These are phyloP conservation scores for Pristionchus arcanus DNA, from an alignment of 2,888 invertebrate species.

Conservation along the genomic window DNA sequence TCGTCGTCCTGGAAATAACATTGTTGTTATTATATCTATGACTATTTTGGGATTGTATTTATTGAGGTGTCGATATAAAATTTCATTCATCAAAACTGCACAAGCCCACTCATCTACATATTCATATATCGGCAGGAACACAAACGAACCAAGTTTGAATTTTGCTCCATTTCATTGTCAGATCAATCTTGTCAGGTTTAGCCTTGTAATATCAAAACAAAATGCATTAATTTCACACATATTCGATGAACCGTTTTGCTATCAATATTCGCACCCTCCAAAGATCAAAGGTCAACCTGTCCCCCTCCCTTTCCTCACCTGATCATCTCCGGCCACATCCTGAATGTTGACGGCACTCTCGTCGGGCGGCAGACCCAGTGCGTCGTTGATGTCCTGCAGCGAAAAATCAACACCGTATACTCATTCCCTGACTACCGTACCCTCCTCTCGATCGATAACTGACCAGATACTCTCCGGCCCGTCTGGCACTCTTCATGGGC, in stretches of 20 bases:
- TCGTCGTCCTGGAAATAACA: slow-evolving; percentile 24
- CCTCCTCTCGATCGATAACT: background rate
- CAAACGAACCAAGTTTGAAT: background rate
- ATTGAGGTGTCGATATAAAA: no score
- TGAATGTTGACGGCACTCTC: slow-evolving; percentile 69
- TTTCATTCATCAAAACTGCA: no score
- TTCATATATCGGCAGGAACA: background rate
- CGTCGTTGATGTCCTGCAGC: slow-evolving; percentile 61
- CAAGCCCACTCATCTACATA: background rate
- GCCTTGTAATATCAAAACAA: no score
- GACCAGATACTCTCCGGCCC: slow-evolving; percentile 12
- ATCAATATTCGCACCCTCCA: background rate
- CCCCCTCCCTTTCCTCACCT: slow-evolving; percentile 42
- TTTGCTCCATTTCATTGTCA: background rate
- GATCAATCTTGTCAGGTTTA: background rate
- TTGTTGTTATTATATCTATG: background rate
- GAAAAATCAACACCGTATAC: background rate
- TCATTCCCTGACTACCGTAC: background rate
- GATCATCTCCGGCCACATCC: slow-evolving; percentile 61
- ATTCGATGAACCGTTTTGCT: no score
- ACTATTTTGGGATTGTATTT: background rate
- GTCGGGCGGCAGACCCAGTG: slow-evolving; percentile 63
- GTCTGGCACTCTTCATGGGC: background rate
- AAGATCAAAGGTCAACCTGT: background rate
- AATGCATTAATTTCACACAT: no score